These are phyloP conservation scores for Cancer borealis DNA, from an alignment of 2,888 invertebrate genomes.

Conservation along the genomic window DNA sequence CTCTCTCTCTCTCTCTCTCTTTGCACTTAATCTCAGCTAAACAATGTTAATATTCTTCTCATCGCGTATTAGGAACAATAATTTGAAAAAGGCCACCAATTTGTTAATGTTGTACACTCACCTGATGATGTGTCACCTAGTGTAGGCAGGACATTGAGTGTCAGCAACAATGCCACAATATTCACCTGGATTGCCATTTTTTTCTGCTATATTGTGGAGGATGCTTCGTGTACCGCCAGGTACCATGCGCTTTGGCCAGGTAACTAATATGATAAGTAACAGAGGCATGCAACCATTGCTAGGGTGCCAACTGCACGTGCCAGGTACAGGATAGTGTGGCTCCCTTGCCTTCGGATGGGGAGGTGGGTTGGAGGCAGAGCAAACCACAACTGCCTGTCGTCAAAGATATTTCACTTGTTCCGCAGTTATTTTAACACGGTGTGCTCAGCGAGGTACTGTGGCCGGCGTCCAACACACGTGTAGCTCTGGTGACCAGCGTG, in stretches of 20 bases:
- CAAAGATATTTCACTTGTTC: not conserved
- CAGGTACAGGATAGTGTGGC: not conserved
- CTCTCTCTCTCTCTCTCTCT: slow-evolving; percentile 49
- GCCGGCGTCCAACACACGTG: not conserved
- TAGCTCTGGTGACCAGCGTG: not conserved
- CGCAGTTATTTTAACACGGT: not conserved
- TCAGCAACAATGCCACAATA: not conserved
- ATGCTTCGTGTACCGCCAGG: not conserved
- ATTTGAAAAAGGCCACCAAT: not conserved
- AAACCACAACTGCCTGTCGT: not conserved
- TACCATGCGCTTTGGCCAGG: not conserved
- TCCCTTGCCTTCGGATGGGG: not conserved
- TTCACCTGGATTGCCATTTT: slow-evolving; percentile 5
- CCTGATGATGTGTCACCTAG: not conserved
- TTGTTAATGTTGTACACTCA: not conserved
- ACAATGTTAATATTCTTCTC: not conserved
- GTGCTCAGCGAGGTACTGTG: not conserved
- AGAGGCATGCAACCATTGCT: not conserved
- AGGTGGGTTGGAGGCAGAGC: not conserved
- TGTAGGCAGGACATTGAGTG: not conserved
- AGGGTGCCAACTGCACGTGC: not conserved
- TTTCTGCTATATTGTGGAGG: not conserved
- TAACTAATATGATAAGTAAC: not conserved
- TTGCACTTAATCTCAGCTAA: not conserved
- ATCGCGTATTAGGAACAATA: not conserved